These are phyloP conservation scores for Geodia barretti DNA, from an alignment of 37 sponge, comb jelly and placozoan species.

Conservation along the genomic window DNA sequence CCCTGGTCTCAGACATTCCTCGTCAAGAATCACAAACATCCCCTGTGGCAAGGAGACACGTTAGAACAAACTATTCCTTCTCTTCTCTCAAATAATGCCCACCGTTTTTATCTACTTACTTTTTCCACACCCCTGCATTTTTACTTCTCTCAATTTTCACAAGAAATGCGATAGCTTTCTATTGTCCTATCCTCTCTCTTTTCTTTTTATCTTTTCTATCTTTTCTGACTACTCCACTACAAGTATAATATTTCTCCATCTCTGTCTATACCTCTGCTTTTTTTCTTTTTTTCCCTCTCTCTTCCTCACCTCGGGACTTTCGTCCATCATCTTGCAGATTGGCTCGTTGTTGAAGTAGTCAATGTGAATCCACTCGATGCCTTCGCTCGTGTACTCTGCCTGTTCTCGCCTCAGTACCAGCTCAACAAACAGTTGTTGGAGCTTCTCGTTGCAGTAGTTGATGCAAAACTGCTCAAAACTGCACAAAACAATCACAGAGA, in stretches of 20 bases:
- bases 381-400: slow-evolving; percentile 64
- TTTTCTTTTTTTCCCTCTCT: no score
- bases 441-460: slow-evolving; percentile 97
- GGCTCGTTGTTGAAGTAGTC: slow-evolving; percentile 71
- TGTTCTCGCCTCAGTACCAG: slow-evolving; percentile 63
- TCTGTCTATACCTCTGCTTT: no score
- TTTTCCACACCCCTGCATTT: no score
- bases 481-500: slow-evolving; percentile 26
- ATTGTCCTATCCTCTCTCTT: no score
- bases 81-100: no score
- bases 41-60: slow-evolving; percentile 30
- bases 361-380: slow-evolving; percentile 71
- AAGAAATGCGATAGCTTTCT: no score
- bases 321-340: slow-evolving; percentile 73
- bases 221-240: no score
- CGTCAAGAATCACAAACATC: slow-evolving; percentile 61
- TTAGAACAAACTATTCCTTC: no score
- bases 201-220: no score
- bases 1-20: slow-evolving; percentile 74
- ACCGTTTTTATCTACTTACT: no score
- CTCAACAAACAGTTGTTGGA: slow-evolving; percentile 84
- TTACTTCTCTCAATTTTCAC: no score
- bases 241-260: no score
- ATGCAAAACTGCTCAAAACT: slow-evolving; percentile 96
- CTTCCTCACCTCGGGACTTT: slow-evolving; percentile 25